Base-by-base conservation (phyloP, 37 sponge, comb jelly and placozoan species). In the Spongilla lacustris region DNA sequence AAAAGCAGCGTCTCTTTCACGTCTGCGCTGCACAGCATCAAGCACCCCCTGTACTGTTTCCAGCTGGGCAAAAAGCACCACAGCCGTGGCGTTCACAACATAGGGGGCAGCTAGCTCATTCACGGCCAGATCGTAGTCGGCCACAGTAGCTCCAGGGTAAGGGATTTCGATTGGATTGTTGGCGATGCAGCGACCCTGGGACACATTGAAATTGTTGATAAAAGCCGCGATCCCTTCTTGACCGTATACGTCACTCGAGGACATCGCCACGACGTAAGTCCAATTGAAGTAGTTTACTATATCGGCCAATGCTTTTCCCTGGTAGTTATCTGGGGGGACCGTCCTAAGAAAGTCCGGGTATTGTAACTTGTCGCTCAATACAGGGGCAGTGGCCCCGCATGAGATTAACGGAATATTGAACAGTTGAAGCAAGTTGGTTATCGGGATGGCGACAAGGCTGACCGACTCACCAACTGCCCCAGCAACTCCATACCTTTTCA, bases 281-380 rank as follows among this genome's bases (percentile, higher is more conserved):
- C 94, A 93, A 22, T 88, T 86, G 84, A 88, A 90, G 11, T 58
- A 19, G 22, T 50, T 37, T 3, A 88, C 79, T 2, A 96, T 83
- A 36, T 84, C 93, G 17, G 83, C 89, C 58, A 96, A 91, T 37
- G 91, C 93, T 23, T 50, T 28, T 17, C 93, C 89, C 74, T 96
- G 96, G 67, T 88, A 83, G 14, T 26, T 49, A 81, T 96, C 96
- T 12, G 96, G 91, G 48, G 96, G 93, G 13, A 96, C 73, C 10
- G 93, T 91, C 14, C 96, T 85, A 32, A 96, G 76, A 77, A 96
- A 96, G 68, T 87, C 93, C 27, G 83, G 83, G 80, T 87, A 96
- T 32, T 87, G 48, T 24, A 79, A 74, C 36, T 85, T 92, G 67
- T 96, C 94, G 50, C 94, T 91, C 9, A 96, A 80, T 25, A 83